Conservation (phyloP, 2,888 invertebrate species). For the Vesta saturnalis region DNA sequence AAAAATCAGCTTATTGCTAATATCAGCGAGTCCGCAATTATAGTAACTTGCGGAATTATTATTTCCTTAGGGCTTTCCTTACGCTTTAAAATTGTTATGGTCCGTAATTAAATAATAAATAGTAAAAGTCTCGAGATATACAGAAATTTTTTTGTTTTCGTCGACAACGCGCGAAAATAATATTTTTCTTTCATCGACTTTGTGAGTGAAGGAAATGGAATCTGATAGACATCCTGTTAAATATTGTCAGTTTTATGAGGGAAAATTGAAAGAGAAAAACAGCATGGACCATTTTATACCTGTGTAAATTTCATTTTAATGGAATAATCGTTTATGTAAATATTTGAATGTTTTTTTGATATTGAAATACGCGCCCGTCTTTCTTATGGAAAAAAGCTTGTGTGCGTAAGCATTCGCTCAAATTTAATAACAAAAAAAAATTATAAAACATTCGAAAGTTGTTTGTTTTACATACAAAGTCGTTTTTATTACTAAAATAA, state of each 20-base stretch:
- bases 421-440: conserved; percentile 61
- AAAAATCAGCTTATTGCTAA: conserved; percentile 65
- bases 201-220: conserved; percentile 51
- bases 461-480: conserved; percentile 32
- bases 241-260: conserved; percentile 46
- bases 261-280: conserved; percentile 56
- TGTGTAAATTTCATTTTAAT: conserved; percentile 65
- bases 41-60: conserved; percentile 55
- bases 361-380: conserved; percentile 59
- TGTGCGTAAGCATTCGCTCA: conserved; percentile 59
- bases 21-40: conserved; percentile 63
- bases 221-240: conserved; percentile 51
- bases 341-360: conserved; percentile 64
- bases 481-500: conserved; percentile 34
- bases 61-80: conserved; percentile 11
- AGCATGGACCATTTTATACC: conserved; percentile 54
- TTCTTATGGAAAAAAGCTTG: conserved; percentile 57
- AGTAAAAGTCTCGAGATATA: neutral
- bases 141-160: conserved; percentile 23
- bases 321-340: conserved; percentile 65
- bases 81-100: conserved; percentile 16
- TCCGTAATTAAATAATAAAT: conserved; percentile 14
- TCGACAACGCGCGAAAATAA: conserved; percentile 51
- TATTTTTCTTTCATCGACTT: conserved; percentile 61
- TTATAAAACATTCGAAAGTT: conserved; percentile 57